Percentiles rank a stretch among this genome's conserved stretches.
phyloP scores from a whole-genome alignment of 2,113 vertebrate genomes.

The Cavia aperea region DNA sequence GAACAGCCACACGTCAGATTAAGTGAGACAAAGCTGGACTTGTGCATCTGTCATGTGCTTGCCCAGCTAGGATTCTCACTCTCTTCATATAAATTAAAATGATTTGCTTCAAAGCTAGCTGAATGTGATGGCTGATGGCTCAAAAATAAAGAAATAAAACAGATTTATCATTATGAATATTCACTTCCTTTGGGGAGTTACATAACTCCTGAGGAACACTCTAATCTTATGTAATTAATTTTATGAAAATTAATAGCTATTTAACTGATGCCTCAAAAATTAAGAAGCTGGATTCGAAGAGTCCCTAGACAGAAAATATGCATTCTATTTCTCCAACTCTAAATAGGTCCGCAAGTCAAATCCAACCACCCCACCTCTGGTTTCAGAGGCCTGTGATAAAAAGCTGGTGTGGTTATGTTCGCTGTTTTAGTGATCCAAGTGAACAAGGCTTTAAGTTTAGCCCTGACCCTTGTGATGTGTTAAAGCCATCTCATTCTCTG shows the following conservation, averaged over 20 bases:
- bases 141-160: conserved; percentile 47
- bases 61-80: not conserved
- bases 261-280: conserved; percentile 40
- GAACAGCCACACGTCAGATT: not conserved
- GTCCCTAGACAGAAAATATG: not conserved
- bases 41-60: not conserved
- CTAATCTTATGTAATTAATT: conserved; percentile 45
- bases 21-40: not conserved
- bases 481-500: not conserved
- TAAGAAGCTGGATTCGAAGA: conserved; percentile 4
- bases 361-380: not conserved
- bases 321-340: not conserved
- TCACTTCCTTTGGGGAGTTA: conserved; percentile 45
- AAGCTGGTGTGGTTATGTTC: not conserved
- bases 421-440: not conserved
- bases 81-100: conserved; percentile 44
- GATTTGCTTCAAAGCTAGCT: conserved; percentile 38
- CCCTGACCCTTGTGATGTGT: not conserved
- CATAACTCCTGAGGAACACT: conserved; percentile 18
- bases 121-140: conserved; percentile 42
- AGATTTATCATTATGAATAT: conserved; percentile 43
- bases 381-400: not conserved
- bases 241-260: conserved; percentile 38
- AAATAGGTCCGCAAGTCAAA: not conserved
- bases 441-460: not conserved